Base-by-base conservation (phyloP, 2,797 vertebrate genomes). In the Gallinago solitaria region DNA sequence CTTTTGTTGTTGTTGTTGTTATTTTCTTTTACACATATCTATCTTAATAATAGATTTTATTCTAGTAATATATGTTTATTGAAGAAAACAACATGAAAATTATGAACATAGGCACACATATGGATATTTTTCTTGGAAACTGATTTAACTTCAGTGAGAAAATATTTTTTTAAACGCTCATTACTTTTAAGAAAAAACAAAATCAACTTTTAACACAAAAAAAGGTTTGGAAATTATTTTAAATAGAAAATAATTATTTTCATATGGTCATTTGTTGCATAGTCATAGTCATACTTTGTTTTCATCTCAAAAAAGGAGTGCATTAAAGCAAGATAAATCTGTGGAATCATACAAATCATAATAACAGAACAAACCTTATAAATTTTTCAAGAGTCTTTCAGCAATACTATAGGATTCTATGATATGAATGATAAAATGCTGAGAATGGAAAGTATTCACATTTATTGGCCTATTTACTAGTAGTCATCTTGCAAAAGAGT, bases 361-460 rank as follows among this genome's bases (percentile, higher is more conserved):
- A 86, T 25, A 2, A 25, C 30, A 43, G 2, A 19, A 78, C 57
- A 87, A 3, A 0, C 0, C 1, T 28, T 54, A 32, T 33, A 81
- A 53, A 67, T 53, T 69, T 11, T 65, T 81, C 32, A 59, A 25
- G 11, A 33, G 9, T 59, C 16, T 57, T 61, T 82, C 43, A 74
- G 65, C 4, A 80, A 9, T 74, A 43, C 48, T 61, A 17, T 9
- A 74, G 25, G 21, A 54, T 63, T 63, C 5, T 59, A 54, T 32
- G 5, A 71, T 47, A 85, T 50, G 1, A 75, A 37, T 6, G 2
- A 60, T 37, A 76, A 79, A 79, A 68, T 79, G 3, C 10, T 75
- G 16, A 5, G 4, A 47, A 78, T 24, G 4, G 5, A 78, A 63
- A 71, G 3, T 39, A 59, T 39, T 83, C 37, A n/a, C 12, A 69